Evolutionary conservation across 2,797 vertebrate species (phyloP).

Genomic region (Pachyuromys duprasi): DNA sequence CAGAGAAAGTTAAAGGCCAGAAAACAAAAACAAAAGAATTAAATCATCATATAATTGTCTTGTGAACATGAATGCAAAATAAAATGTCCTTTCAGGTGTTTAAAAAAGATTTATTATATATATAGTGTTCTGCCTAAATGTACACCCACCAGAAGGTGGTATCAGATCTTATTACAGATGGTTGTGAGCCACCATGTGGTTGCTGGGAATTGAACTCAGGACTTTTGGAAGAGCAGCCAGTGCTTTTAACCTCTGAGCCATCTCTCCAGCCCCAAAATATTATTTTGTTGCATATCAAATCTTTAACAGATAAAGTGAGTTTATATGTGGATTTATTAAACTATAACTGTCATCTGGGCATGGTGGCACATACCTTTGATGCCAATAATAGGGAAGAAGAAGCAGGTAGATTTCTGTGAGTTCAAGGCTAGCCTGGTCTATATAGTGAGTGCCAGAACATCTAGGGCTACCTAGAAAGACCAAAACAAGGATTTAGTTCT

Average conservation of each 20-base stretch:
- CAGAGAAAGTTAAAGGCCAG: background rate
- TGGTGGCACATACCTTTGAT: background rate
- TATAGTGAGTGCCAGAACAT: background rate
- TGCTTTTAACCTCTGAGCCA: too few relatives aligned
- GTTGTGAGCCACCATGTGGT: too few relatives aligned
- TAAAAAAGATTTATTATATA: too few relatives aligned
- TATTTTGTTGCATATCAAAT: constrained; percentile 36
- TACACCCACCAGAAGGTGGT: too few relatives aligned
- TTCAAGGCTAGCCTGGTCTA: background rate
- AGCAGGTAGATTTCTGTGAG: background rate
- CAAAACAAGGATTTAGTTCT: constrained; percentile 40
- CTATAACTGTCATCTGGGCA: background rate
- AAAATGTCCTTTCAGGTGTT: background rate
- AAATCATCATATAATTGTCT: constrained; percentile 19
- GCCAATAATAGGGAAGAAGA: background rate
- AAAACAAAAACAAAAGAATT: background rate
- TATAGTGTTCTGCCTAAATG: too few relatives aligned
- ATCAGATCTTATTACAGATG: too few relatives aligned
- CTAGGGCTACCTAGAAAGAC: background rate
- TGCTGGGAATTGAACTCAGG: too few relatives aligned
- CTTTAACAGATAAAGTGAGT: constrained; percentile 50
- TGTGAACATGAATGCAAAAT: constrained; percentile 32
- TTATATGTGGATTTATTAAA: background rate
- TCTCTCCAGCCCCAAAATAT: too few relatives aligned
- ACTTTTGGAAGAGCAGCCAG: too few relatives aligned